Base-by-base conservation (phyloP, 2,888 invertebrate genomes). In the Sarcophaga carnaria region DNA sequence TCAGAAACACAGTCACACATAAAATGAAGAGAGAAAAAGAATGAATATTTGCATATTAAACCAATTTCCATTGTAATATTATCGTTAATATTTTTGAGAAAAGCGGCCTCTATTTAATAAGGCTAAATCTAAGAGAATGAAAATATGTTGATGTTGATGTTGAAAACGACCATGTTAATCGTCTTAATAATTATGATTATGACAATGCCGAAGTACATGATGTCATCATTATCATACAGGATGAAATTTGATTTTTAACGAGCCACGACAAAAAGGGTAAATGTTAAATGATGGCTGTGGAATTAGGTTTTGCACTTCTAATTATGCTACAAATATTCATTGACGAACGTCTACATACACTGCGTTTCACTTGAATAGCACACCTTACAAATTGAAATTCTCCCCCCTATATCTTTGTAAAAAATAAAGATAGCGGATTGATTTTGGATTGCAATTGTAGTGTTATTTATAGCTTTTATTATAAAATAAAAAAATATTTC, bases 31-130 rank as follows among this genome's bases (percentile, higher is more conserved):
- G 0, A 17, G 54, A 14, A 14, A 17, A 14, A 6, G 12, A 54
- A 54, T 20, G 4, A 37, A 71, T 17, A 76, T 71, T 77, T 82
- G 8, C 59, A 66, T 77, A 37, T 77, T n/a, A 71, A 45, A 64
- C 71, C 45, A 80, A 76, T 76, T 80, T 64, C 80, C 69, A 64
- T 79, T 75, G 80, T 75, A 27, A 17, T 70, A 76, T 80, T 75
- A 80, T 79, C 77, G 66, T 78, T 78, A 83, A 83, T 78, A 78
- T 78, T 83, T 78, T 54, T 14, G 4, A 54, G 14, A 54, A 14
- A 54, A 54, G 77, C 60, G 62, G 72, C 72, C 49, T 67, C n/a
- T 47, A 20, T n/a, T 67, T n/a, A 37, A 67, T 67, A n/a, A 37
- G n/a, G 47, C n/a, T n/a, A 17, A 45, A 27, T 14, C 45, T 27